Conservation (phyloP, 2,113 vertebrate species). For the Myodes glareolus region DNA sequence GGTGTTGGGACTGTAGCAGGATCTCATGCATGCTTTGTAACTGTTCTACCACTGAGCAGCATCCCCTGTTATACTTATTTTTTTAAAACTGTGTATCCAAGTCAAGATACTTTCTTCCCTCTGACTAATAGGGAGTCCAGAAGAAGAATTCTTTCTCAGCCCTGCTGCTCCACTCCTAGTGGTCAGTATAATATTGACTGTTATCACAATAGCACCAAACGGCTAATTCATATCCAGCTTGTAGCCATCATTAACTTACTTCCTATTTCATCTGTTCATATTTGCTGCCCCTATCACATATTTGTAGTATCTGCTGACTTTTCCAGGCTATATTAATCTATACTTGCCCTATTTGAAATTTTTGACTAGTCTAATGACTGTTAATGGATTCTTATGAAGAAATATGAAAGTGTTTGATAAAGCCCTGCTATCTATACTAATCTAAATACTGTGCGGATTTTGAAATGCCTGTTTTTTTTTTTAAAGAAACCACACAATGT, state of each 20-base stretch:
- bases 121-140: slow-evolving; percentile 64
- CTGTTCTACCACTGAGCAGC: not conserved
- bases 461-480: not conserved
- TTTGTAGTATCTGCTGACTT: slow-evolving; percentile 21
- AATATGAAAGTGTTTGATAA: slow-evolving; percentile 34
- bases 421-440: not conserved
- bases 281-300: not conserved
- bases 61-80: not conserved
- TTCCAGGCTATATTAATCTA: not conserved
- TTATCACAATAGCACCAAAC: slow-evolving; percentile 74
- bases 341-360: slow-evolving; percentile 1
- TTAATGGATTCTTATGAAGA: slow-evolving; percentile 6
- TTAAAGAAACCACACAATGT: not conserved
- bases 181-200: slow-evolving; percentile 78
- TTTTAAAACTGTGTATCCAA: not conserved
- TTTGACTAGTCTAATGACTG: slow-evolving; percentile 27
- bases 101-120: slow-evolving; percentile 30
- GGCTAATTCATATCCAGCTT: slow-evolving; percentile 74
- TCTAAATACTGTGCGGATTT: slow-evolving; percentile 37
- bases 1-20: not conserved
- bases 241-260: not conserved
- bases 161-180: slow-evolving; percentile 63
- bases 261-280: slow-evolving; percentile 56
- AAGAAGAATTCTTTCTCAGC: slow-evolving; percentile 68
- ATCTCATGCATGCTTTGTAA: not conserved